Evolutionary conservation across 2,888 invertebrate genomes (phyloP).

Genomic region (Cylindroiulus punctatus): DNA sequence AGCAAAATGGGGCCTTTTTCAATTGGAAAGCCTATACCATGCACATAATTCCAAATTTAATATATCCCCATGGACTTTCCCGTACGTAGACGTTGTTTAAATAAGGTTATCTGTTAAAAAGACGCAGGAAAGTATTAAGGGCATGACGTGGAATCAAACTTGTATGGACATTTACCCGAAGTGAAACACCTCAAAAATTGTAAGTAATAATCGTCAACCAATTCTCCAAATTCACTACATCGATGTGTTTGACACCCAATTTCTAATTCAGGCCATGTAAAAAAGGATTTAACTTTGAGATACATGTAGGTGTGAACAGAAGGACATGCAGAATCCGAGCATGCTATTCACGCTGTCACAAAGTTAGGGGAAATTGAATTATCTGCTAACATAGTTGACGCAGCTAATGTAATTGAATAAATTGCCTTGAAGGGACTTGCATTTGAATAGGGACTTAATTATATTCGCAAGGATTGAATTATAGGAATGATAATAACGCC

Average conservation of each 20-base stretch:
- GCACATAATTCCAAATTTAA: constrained; percentile 19
- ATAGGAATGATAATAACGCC: constrained; percentile 45
- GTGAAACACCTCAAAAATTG: too few species aligned
- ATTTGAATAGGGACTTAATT: constrained; percentile 41
- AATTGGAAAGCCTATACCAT: neutral
- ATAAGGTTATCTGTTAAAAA: neutral
- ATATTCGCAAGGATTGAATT: constrained; percentile 44
- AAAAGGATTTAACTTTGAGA: neutral
- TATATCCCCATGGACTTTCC: neutral
- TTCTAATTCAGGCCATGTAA: neutral
- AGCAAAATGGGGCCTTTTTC: neutral
- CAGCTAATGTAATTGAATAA: constrained; percentile 28
- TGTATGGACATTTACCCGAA: too few species aligned
- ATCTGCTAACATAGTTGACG: constrained; percentile 29
- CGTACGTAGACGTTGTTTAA: neutral
- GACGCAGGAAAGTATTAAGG: neutral
- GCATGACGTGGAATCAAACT: neutral
- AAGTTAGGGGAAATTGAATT: constrained; percentile 36
- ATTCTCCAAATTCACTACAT: too few species aligned
- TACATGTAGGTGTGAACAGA: neutral
- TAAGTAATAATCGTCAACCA: too few species aligned
- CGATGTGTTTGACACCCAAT: too few species aligned
- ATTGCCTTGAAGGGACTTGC: constrained; percentile 36
- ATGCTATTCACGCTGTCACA: neutral
- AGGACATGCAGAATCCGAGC: neutral